These are phyloP conservation scores for Drosophila austrosaltans DNA, from an alignment of 2,888 invertebrate species.

Conservation along the genomic window DNA sequence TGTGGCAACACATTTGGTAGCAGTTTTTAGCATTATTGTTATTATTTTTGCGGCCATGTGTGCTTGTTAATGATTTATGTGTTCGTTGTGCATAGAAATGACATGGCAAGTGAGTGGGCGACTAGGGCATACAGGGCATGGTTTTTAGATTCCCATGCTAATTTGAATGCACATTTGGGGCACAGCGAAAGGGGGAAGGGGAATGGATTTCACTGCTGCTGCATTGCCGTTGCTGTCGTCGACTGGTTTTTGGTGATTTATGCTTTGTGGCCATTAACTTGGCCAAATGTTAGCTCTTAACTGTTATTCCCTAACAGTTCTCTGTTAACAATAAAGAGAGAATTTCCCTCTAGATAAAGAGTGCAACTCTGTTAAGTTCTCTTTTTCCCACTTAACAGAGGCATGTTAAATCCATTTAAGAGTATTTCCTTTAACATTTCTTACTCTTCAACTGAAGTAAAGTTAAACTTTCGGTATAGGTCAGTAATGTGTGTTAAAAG, in stretches of 20 bases:
- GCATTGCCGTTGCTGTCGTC: constrained; percentile 53
- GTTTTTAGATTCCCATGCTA: constrained; percentile 42
- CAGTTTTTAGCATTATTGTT: constrained; percentile 75
- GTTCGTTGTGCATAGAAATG: constrained; percentile 72
- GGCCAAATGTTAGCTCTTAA: constrained; percentile 4
- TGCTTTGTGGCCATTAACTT: constrained; percentile 44
- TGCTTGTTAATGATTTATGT: constrained; percentile 74
- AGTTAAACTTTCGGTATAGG: constrained; percentile 47
- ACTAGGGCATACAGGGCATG: not conserved
- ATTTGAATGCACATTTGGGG: constrained; percentile 77
- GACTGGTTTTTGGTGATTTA: constrained; percentile 56
- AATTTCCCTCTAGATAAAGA: constrained; percentile 47
- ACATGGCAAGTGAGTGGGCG: constrained; percentile 45
- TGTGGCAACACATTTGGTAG: constrained; percentile 63
- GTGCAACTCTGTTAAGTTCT: constrained; percentile 21
- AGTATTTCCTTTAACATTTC: constrained; percentile 25
- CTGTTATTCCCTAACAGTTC: not conserved
- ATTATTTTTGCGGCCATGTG: constrained; percentile 63
- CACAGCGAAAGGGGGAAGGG: constrained; percentile 30
- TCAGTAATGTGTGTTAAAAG: constrained; percentile 56
- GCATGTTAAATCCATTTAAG: constrained; percentile 47
- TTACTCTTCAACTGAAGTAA: constrained; percentile 18
- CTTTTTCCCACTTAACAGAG: not conserved
- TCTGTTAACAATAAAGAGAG: constrained; percentile 38
- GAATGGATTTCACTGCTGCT: constrained; percentile 12